phyloP scores from a whole-genome alignment of 2,797 vertebrate species.

The Rallus crepitans region DNA sequence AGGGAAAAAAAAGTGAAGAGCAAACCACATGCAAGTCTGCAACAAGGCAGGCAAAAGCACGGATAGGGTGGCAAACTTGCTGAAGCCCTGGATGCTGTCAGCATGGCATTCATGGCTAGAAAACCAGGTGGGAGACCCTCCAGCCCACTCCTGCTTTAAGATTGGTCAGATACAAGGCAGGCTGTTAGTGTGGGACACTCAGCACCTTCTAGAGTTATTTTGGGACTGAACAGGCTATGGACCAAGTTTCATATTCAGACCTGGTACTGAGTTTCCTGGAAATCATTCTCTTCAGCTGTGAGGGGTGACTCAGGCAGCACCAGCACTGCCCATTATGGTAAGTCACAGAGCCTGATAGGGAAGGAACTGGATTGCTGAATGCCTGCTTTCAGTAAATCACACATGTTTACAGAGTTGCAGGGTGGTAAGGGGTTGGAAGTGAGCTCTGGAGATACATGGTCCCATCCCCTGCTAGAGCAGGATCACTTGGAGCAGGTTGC shows the following conservation, averaged over 20 bases:
- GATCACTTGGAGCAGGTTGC: too few species aligned
- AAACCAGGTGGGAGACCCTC: neutral
- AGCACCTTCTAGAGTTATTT: accelerated
- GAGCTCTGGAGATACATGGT: too few species aligned
- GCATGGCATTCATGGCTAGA: accelerated
- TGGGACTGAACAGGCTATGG: accelerated
- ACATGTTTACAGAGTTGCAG: neutral
- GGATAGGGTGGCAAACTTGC: neutral
- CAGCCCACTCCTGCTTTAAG: neutral
- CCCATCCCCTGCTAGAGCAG: too few species aligned
- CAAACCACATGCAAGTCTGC: neutral
- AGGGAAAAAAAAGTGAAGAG: neutral
- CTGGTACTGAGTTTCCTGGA: neutral
- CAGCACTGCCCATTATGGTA: accelerated
- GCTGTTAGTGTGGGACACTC: accelerated
- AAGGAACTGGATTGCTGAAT: neutral
- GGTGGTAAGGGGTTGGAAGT: too few species aligned
- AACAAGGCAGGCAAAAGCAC: accelerated
- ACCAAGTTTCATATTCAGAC: neutral
- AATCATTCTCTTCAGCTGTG: neutral
- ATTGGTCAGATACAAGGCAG: neutral
- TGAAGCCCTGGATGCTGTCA: neutral
- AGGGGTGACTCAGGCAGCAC: accelerated
- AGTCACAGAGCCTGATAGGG: accelerated
- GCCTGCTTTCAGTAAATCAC: neutral